Base-by-base conservation (phyloP, 1,140 invertebrate genomes). In the Drosophila kohkoa region DNA sequence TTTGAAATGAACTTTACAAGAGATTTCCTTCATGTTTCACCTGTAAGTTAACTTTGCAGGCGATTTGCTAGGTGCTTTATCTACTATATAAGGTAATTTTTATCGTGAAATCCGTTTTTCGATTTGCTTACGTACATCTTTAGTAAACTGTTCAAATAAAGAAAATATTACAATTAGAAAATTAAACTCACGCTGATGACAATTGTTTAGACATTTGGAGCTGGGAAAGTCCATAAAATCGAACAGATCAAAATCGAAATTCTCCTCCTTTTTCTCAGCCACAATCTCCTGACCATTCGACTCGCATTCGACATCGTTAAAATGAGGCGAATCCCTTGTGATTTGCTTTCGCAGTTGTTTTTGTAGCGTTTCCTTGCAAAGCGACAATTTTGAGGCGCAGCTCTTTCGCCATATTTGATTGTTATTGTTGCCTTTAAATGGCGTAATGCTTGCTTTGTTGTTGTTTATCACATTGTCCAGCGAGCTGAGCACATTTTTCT, bases 191-290 rank as follows among this genome's bases (percentile, higher is more conserved):
- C 72, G 32, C 57, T 64, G 63, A 2, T 70, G 49, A 43, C 72
- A 75, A 30, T 51, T 75, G 3, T 63, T n/a, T 7, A 75, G 15
- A n/a, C 72, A 75, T 2, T 51, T 63, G n/a, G 6, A 8, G 4
- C 8, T 70, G 8, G 66, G 72, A 45, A 70, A 75, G 13, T 75
- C 66, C 72, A 70, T 75, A 25, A n/a, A 75, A 30, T 75, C 66
- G n/a, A 70, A 70, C 0, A 70, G 25, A 58, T 70, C 72, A 8
- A 64, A 46, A 1, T 41, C 28, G 13, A 57, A 28, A 5, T 46
- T 41, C 13, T 16, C 11, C 10, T 60, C 65, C 0, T 66, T 45
- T n/a, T 45, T 28, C 3, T 3, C 20, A 5, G 57, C 5, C 10
- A 10, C 20, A 8, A 3, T n/a, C 6, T 46, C 38, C 8, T 13